A percentile compares a stretch with the other conserved stretches of the same genome.
These are phyloP conservation scores for Rhogogaster chlorosoma DNA, from an alignment of 2,888 invertebrate genomes.

Conservation along the genomic window DNA sequence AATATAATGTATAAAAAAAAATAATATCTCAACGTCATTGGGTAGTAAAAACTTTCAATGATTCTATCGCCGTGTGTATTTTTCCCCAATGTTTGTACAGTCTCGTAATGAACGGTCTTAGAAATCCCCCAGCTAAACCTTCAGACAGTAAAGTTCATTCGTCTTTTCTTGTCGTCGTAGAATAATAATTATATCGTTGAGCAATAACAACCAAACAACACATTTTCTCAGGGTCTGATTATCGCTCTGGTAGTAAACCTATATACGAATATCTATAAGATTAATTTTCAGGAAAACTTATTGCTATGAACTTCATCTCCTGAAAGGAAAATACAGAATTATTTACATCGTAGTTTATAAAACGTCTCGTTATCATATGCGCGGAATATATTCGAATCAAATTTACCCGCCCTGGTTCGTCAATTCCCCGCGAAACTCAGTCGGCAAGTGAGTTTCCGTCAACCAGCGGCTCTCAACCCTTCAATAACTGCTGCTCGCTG, in stretches of 20 bases:
- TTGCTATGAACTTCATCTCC: background rate
- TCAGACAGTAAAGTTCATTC: background rate
- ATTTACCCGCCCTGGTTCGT: constrained; percentile 24
- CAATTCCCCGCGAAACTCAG: constrained; percentile 51
- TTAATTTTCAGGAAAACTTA: background rate
- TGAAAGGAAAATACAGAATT: background rate
- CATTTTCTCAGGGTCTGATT: background rate
- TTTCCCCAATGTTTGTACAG: too few species aligned
- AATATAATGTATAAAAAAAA: too few species aligned
- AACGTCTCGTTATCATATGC: background rate
- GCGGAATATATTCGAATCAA: background rate
- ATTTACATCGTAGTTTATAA: background rate
- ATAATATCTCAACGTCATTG: too few species aligned
- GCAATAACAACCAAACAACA: background rate
- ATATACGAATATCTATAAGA: background rate
- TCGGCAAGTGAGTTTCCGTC: constrained; percentile 17
- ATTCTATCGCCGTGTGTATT: too few species aligned
- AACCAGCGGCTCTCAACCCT: background rate
- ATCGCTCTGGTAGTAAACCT: background rate
- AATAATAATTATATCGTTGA: background rate
- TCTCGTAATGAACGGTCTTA: too few species aligned
- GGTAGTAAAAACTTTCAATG: too few species aligned
- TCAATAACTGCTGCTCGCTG: background rate
- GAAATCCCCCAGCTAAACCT: too few species aligned
- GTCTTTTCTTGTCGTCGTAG: background rate